These are phyloP conservation scores for Loriculus beryllinus DNA, from an alignment of 2,797 vertebrate species.

Conservation along the genomic window DNA sequence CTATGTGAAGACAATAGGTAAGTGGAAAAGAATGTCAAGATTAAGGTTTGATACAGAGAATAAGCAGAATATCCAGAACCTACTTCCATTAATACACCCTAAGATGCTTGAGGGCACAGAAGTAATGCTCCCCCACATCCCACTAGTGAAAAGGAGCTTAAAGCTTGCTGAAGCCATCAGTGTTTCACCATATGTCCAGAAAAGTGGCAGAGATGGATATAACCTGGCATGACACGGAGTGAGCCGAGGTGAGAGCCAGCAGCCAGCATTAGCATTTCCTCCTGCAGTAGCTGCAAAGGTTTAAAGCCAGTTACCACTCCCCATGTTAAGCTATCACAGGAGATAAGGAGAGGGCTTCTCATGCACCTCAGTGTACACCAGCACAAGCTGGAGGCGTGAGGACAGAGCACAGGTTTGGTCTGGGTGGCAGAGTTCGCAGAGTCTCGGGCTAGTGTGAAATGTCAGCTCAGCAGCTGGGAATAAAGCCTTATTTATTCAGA, in stretches of 20 bases:
- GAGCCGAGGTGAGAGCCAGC: neutral
- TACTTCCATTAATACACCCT: rapidly evolving
- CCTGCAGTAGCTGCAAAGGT: neutral
- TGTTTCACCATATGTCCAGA: neutral
- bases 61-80: neutral
- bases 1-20: neutral
- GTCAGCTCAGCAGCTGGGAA: neutral
- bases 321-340: neutral
- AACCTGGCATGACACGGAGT: neutral
- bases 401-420: neutral
- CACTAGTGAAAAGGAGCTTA: neutral
- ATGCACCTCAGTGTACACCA: neutral
- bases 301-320: neutral
- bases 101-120: neutral
- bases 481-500: neutral
- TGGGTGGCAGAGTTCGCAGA: neutral
- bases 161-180: neutral
- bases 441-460: neutral
- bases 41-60: neutral
- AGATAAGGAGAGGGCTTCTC: neutral
- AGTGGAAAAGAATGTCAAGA: neutral
- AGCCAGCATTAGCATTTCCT: neutral
- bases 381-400: neutral
- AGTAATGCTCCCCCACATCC: neutral
- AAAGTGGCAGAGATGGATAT: neutral